phyloP scores from a whole-genome alignment of 2,888 invertebrate species.

The Sarcophaga caerulescens region DNA sequence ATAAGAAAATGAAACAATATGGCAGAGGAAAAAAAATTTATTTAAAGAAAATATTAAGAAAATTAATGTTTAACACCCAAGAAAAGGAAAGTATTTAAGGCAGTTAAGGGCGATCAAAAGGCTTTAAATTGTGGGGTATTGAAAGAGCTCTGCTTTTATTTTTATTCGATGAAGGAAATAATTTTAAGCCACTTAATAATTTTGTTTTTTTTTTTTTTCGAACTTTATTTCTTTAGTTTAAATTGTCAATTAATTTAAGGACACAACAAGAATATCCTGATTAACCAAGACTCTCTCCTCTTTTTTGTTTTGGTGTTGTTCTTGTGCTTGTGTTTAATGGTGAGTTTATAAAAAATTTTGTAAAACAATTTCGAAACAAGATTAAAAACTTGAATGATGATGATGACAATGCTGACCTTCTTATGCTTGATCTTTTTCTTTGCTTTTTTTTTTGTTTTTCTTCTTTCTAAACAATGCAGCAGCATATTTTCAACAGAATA shows the following conservation, averaged over 20 bases:
- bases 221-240: slow-evolving; percentile 12
- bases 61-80: background rate
- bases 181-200: background rate
- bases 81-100: too few species aligned
- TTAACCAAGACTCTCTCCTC: background rate
- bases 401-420: slow-evolving; percentile 11
- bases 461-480: background rate
- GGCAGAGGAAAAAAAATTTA: background rate
- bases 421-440: background rate
- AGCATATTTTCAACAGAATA: background rate
- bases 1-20: slow-evolving; percentile 2
- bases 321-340: background rate
- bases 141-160: background rate
- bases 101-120: background rate
- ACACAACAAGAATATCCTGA: background rate
- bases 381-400: slow-evolving; percentile 34
- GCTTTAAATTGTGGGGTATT: slow-evolving; percentile 11
- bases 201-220: slow-evolving; percentile 1
- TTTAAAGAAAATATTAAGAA: slow-evolving; percentile 6
- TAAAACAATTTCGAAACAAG: slow-evolving; percentile 41
- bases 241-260: slow-evolving; percentile 53
- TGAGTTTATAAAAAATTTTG: slow-evolving; percentile 9
- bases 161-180: slow-evolving; percentile 2
- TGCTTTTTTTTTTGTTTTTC: too few species aligned
- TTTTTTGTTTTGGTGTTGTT: background rate